Evolutionary conservation across 2,797 vertebrate genomes (phyloP), one percentile per base, ranked within the genome.

Genomic region (Carduelis carduelis): DNA sequence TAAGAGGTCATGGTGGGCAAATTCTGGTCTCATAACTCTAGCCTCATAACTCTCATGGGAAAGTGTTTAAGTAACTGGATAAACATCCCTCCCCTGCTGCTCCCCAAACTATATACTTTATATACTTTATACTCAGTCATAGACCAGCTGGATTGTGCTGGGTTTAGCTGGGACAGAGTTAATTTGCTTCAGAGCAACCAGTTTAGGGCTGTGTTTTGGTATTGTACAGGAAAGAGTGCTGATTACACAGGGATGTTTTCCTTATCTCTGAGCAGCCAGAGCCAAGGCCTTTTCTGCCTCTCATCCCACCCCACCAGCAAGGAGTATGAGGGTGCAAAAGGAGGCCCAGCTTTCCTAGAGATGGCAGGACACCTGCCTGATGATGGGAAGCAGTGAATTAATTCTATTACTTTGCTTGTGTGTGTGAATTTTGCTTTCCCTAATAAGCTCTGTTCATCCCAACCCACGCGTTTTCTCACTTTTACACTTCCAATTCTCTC

Each of bases 301-400:
- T n/a, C 26, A 57, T 18, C 8, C 11, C 28, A 47, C 5, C 11
- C 7, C n/a, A 57, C 3, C 9, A 64, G 19, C 0, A 1, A 81
- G 44, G 44, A 52, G 22, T 27, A 20, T 35, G 34, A 69, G 30
- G 17, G 26, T 43, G 34, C 57, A 64, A 34, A 76, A 76, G 22
- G 27, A 70, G 5, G 24, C 8, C 21, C n/a, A 37, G 32, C 46
- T 71, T 60, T 82, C 41, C 65, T 55, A 21, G n/a, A 49, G 24
- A 49, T 83, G 53, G 35, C 35, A 3, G 4, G 71, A 77, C n/a
- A 44, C 53, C 8, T 71, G 24, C 24, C 17, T 49, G 53, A 43
- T 20, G 17, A 65, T 20, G 47, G 35, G 15, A 77, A 71, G 21
- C 37, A 53, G 35, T 53, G 71, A 71, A 77, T 49, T 32, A 77